A percentile compares a stretch with the other conserved stretches of the same genome.
These are phyloP conservation scores for Potamilus streckersoni DNA, from an alignment of 1,140 invertebrate species.

Conservation along the genomic window DNA sequence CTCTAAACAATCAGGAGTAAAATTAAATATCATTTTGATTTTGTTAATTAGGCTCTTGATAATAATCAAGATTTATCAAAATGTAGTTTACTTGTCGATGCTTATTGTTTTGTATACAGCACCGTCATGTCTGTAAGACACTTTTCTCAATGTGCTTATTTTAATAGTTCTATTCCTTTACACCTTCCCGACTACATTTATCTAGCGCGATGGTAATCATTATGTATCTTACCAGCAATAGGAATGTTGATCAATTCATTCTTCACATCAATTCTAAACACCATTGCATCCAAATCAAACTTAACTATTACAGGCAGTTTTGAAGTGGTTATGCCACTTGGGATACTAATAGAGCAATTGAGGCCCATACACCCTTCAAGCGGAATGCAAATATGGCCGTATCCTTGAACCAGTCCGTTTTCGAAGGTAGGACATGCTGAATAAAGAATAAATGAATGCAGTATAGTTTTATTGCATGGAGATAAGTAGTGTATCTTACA, in stretches of 20 bases:
- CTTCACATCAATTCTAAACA: neutral
- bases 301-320: neutral
- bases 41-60: too few relatives aligned
- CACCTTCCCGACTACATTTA: too few relatives aligned
- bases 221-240: neutral
- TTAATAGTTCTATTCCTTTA: too few relatives aligned
- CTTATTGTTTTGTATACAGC: too few relatives aligned
- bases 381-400: neutral
- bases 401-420: constrained; percentile 1
- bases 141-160: too few relatives aligned
- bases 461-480: neutral
- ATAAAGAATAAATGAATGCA: neutral
- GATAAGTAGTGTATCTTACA: too few relatives aligned
- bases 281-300: neutral
- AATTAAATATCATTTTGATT: too few relatives aligned
- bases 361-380: neutral
- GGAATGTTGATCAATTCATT: neutral
- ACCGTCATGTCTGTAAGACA: too few relatives aligned
- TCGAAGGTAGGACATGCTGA: constrained; percentile 4
- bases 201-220: too few relatives aligned
- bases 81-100: too few relatives aligned
- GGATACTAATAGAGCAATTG: neutral
- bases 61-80: too few relatives aligned
- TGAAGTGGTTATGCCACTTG: neutral
- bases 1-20: too few relatives aligned